Evolutionary conservation across 1,140 invertebrate genomes (phyloP).

Genomic region (Schlechtendalia chinensis): DNA sequence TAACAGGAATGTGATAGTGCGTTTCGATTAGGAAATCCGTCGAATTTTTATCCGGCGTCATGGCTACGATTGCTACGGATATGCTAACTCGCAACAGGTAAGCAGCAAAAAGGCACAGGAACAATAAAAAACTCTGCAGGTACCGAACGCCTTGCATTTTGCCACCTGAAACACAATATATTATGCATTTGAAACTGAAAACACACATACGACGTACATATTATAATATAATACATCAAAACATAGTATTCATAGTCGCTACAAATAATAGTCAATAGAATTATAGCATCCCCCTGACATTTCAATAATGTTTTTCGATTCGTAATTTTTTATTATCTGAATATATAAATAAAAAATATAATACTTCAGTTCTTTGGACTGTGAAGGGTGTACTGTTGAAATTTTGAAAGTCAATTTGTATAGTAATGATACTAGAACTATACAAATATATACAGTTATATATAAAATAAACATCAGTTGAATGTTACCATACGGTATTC

Average conservation of each 20-base stretch:
- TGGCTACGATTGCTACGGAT: slow-evolving; percentile 52
- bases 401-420: no score
- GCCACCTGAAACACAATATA: slow-evolving; percentile 10
- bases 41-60: slow-evolving; percentile 50
- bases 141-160: slow-evolving; percentile 62
- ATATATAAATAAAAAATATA: no score
- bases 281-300: no score
- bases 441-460: no score
- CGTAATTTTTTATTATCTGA: neutral
- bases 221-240: neutral
- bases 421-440: no score
- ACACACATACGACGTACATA: neutral
- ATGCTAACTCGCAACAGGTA: slow-evolving; percentile 52
- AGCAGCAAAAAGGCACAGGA: slow-evolving; percentile 56
- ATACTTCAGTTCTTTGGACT: no score
- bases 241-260: no score
- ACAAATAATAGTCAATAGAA: no score
- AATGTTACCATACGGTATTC: no score
- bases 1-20: slow-evolving; percentile 37
- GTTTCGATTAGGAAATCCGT: slow-evolving; percentile 20
- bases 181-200: neutral
- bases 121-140: slow-evolving; percentile 65
- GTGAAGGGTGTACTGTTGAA: no score
- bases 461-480: no score
- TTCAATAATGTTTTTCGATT: neutral